Evolutionary conservation across 2,888 invertebrate species (phyloP), one percentile per base, ranked within the genome.

Genomic region (Ariolimax columbianus): DNA sequence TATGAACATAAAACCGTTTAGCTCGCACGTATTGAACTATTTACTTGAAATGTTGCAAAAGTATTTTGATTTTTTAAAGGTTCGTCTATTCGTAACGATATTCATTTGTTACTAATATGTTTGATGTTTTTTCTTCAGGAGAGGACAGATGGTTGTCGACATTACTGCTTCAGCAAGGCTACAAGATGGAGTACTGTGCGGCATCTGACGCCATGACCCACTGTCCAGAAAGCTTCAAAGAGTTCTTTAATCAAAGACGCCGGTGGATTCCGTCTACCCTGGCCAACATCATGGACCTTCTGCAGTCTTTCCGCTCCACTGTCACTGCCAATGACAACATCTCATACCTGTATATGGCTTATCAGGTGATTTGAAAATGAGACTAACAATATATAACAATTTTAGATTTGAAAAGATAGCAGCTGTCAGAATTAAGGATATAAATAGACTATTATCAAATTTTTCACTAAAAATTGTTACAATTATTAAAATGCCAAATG

Each of bases 111-210:
- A 2, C 1, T 40, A 14, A 51, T 30, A 63, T 17, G 23, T 23
- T 14, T 55, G 4, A 23, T 55, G 19, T 19, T 23, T 55, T 4
- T 3, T 19, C 55, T 75, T 51, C 93, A 96, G 96, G 98, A 77
- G 99, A 99, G 95, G 99, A 99, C 95, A 96, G 99, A 94, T 99
- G 99, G 99, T 95, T 99, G 86, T 99, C 99, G 93, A 99, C 99
- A 0, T 95, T 99, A 72, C 95, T 99, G 66, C 95, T 99, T 17
- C 99, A 99, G 95, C 95, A 99, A 94, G 99, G 99, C 14, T 99
- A 99, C 94, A 96, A 98, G 89, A 98, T 98, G 0, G 99, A 99
- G 94, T 99, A 99, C 94, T 98, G 98, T 89, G 99, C 99, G 93
- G 99, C 99, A 26, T 98, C 98, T 2, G 99, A 99, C 93, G 99